Percentiles rank a stretch among this genome's conserved stretches.
Conservation (phyloP, 2,113 vertebrate species). For the Theristicus caerulescens region DNA sequence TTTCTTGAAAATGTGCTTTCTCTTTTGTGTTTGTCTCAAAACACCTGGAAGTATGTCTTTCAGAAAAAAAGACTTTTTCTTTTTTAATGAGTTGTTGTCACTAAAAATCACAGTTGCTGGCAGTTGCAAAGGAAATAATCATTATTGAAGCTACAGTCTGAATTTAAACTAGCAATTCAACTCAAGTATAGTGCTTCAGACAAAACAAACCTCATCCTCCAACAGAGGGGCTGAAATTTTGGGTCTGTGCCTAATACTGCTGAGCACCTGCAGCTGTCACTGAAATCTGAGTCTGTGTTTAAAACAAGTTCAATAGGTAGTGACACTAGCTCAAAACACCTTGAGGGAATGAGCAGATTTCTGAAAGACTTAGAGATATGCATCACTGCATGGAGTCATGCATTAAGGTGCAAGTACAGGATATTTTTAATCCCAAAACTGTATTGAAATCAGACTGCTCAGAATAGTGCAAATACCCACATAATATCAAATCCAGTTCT, state of each 20-base stretch:
- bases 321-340: not conserved
- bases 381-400: not conserved
- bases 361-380: not conserved
- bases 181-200: not conserved
- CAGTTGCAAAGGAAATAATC: not conserved
- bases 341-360: not conserved
- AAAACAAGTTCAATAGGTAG: not conserved
- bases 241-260: not conserved
- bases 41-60: not conserved
- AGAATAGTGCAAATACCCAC: not conserved
- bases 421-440: not conserved
- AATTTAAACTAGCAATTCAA: slow-evolving; percentile 9
- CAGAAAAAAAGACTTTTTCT: not conserved
- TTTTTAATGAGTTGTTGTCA: not conserved
- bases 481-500: not conserved
- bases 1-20: not conserved
- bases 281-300: not conserved
- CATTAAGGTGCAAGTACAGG: not conserved
- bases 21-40: not conserved
- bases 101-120: not conserved
- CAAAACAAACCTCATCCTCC: not conserved
- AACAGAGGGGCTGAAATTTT: not conserved
- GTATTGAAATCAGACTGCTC: not conserved
- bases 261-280: not conserved
- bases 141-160: not conserved